Conservation (phyloP, 2,888 invertebrate species). For the Parapristionchus giblindavisi region DNA sequence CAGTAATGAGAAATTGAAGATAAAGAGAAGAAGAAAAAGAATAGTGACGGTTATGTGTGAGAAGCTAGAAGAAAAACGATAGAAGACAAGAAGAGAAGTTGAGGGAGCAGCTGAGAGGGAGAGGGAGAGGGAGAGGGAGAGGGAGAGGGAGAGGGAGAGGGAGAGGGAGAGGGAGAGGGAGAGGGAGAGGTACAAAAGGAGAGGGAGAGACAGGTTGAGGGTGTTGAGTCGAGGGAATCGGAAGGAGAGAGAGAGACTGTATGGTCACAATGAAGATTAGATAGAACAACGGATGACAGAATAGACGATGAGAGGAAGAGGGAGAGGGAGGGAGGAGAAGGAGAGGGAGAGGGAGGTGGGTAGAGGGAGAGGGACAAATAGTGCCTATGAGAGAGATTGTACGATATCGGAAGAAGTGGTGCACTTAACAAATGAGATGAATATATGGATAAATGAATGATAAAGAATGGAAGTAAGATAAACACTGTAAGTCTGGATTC, state of each 20-base stretch:
- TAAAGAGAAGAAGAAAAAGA: too few species aligned
- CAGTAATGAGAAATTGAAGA: too few species aligned
- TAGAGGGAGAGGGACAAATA: conserved; percentile 10
- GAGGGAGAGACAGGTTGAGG: conserved; percentile 22
- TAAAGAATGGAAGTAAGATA: too few species aligned
- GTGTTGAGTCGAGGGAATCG: background rate
- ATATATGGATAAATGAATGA: too few species aligned
- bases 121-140: background rate
- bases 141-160: conserved; percentile 12
- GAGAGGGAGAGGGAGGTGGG: background rate
- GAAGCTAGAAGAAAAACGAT: background rate
- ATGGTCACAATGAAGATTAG: too few species aligned
- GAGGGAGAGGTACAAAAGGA: background rate
- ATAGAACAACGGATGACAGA: background rate
- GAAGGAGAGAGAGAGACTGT: background rate
- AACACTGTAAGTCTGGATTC: too few species aligned
- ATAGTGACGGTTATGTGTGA: background rate
- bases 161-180: background rate
- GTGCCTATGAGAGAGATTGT: too few species aligned
- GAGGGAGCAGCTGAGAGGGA: background rate
- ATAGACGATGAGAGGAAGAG: background rate
- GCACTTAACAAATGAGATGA: too few species aligned
- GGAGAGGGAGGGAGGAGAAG: background rate
- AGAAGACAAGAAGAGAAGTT: background rate
- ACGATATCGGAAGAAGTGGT: too few species aligned